Base-by-base conservation (phyloP, 2,888 invertebrate genomes). In the Synergus itoensis region DNA sequence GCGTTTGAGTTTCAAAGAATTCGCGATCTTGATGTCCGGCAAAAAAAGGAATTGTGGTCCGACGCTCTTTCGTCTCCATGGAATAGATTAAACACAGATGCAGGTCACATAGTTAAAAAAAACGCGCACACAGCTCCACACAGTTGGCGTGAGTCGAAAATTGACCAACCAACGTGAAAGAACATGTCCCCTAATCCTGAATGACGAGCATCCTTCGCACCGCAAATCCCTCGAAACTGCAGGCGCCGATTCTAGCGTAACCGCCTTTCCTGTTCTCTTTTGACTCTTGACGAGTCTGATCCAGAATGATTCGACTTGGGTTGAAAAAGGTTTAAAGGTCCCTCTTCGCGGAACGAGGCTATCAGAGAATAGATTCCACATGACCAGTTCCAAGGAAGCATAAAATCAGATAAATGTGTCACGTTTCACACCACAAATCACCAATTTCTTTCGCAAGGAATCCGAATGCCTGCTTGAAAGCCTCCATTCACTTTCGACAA, bases 181-280 rank as follows among this genome's bases (percentile, higher is more conserved):
- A 69, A 69, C 69, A 48, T 73, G 69, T 73, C 69, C 77, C 81
- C 82, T 86, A 86, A 86, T 86, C 84, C 80, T 85, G 84, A 86
- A 77, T 85, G 82, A 86, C 82, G 86, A 76, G 64, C 82, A 84
- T 85, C 83, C 81, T 82, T 84, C 82, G 79, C 69, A 48, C 69
- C 48, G 69, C 69, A 73, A 73, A 73, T 73, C 53, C 69, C 69
- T 48, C 69, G 45, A 73, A 73, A 73, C 48, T 73, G 69, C 69
- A 73, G 69, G 69, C 69, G 69, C 69, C 69, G 69, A 73, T 73
- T 73, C 69, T 73, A 53, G 69, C 48, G 53, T 73, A 73, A 73
- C 48, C 69, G 48, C 65, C 48, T 36, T 48, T 14, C 69, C 45
- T 67, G 43, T 43, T 43, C 14, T 21, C 28, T 28, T 28, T 28